A percentile compares a stretch with the other conserved stretches of the same genome.
Evolutionary conservation across 2,888 invertebrate genomes (phyloP).

Genomic region (Orthosia incerta): DNA sequence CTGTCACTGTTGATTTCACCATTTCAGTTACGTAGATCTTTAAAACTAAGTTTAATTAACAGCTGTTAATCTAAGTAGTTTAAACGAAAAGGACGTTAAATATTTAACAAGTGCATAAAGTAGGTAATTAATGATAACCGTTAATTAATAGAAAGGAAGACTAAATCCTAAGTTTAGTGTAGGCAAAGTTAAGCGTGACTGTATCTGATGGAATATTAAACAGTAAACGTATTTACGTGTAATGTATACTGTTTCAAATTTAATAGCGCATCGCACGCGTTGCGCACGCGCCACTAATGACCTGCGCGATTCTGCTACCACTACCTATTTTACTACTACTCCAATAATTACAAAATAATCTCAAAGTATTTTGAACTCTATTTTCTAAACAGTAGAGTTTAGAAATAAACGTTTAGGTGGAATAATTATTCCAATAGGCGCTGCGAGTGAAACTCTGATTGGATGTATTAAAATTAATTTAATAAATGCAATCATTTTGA

Average conservation of each 20-base stretch:
- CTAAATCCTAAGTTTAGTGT: conserved; percentile 45
- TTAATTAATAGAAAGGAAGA: conserved; percentile 50
- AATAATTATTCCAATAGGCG: conserved; percentile 36
- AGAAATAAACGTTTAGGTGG: background rate
- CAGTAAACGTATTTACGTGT: conserved; percentile 74
- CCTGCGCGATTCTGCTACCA: conserved; percentile 77
- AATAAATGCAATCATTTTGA: conserved; percentile 50
- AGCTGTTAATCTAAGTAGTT: conserved; percentile 8
- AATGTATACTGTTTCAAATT: conserved; percentile 81
- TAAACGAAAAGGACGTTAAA: conserved; percentile 13
- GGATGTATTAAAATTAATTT: conserved; percentile 54
- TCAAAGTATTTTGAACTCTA: conserved; percentile 36
- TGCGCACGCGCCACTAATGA: conserved; percentile 87
- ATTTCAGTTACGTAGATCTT: conserved; percentile 12
- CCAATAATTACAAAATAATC: conserved; percentile 29
- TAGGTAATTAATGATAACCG: conserved; percentile 24
- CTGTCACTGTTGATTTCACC: conserved; percentile 21
- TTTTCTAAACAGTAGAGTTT: conserved; percentile 5
- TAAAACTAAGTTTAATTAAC: conserved; percentile 43
- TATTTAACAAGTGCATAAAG: conserved; percentile 6
- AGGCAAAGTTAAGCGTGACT: conserved; percentile 59
- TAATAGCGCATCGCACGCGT: conserved; percentile 85
- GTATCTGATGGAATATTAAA: conserved; percentile 73
- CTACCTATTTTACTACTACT: conserved; percentile 48
- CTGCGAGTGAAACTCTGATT: conserved; percentile 38